Conservation (phyloP, 1,140 invertebrate genomes). For the Trichoplusia ni region DNA sequence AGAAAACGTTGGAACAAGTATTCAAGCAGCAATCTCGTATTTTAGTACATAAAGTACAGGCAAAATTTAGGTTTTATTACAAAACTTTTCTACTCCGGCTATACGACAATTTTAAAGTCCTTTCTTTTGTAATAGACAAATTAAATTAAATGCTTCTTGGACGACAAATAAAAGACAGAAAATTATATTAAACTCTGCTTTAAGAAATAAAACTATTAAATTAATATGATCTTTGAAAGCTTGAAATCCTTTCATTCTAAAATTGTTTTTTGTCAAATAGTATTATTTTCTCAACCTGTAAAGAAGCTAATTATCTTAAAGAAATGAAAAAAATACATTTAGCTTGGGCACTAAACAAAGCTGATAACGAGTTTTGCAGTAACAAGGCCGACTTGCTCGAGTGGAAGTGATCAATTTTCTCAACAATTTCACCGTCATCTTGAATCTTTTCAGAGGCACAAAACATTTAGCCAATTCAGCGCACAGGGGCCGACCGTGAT, state of each 20-base stretch:
- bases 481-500: slow-evolving; percentile 65
- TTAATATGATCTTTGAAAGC: too few species aligned
- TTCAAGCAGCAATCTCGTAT: slow-evolving; percentile 37
- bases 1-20: slow-evolving; percentile 32
- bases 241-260: not conserved
- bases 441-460: slow-evolving; percentile 75
- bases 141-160: too few species aligned
- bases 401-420: slow-evolving; percentile 79
- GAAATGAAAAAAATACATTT: not conserved
- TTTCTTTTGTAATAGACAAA: not conserved
- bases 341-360: slow-evolving; percentile 36
- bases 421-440: slow-evolving; percentile 78
- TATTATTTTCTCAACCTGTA: not conserved
- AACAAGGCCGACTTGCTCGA: slow-evolving; percentile 59
- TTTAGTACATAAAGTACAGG: slow-evolving; percentile 36
- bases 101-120: not conserved
- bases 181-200: too few species aligned
- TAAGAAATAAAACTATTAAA: too few species aligned
- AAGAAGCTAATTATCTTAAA: not conserved
- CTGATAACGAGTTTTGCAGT: slow-evolving; percentile 49
- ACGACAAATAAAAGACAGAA: too few species aligned
- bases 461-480: slow-evolving; percentile 80
- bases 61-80: slow-evolving; percentile 44
- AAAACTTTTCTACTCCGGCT: slow-evolving; percentile 33
- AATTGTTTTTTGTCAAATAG: not conserved